A percentile compares a stretch with the other conserved stretches of the same genome.
Evolutionary conservation across 2,797 vertebrate genomes (phyloP).

Genomic region (Oreortyx pictus): DNA sequence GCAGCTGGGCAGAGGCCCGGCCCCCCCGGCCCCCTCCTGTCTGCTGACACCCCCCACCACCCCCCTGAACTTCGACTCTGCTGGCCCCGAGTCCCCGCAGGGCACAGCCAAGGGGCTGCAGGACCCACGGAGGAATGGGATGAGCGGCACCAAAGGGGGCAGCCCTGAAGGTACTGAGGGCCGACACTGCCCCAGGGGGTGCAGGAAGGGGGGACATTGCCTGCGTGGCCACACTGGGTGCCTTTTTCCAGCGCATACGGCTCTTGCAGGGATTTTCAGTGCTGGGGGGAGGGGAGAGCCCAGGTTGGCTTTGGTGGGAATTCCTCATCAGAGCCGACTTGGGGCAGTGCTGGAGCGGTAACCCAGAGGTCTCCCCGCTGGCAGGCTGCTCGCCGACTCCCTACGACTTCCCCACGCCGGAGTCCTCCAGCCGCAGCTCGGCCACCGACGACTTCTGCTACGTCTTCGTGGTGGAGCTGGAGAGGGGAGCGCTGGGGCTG

Average conservation of each 20-base stretch:
- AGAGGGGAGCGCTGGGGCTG: slow-evolving; percentile 92
- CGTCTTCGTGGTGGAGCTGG: slow-evolving; percentile 94
- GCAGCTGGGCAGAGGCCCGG: slow-evolving; percentile 73
- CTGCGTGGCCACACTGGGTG: neutral
- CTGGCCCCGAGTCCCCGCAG: slow-evolving; percentile 50
- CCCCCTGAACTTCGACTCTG: slow-evolving; percentile 83
- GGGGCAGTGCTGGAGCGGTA: neutral
- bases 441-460: slow-evolving; percentile 91
- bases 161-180: slow-evolving; percentile 84
- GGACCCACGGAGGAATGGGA: slow-evolving; percentile 78
- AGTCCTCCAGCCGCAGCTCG: slow-evolving; percentile 81
- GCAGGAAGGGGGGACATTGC: neutral
- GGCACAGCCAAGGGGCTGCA: slow-evolving; percentile 57
- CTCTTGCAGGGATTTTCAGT: neutral
- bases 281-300: neutral
- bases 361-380: neutral
- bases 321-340: neutral
- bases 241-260: fast-evolving
- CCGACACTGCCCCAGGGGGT: neutral
- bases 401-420: slow-evolving; percentile 84
- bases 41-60: slow-evolving; percentile 91
- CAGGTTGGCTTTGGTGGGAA: neutral
- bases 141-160: slow-evolving; percentile 75
- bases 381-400: slow-evolving; percentile 80
- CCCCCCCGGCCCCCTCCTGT: slow-evolving; percentile 81